Conservation (phyloP, 2,888 invertebrate genomes). For the Elegia similella region DNA sequence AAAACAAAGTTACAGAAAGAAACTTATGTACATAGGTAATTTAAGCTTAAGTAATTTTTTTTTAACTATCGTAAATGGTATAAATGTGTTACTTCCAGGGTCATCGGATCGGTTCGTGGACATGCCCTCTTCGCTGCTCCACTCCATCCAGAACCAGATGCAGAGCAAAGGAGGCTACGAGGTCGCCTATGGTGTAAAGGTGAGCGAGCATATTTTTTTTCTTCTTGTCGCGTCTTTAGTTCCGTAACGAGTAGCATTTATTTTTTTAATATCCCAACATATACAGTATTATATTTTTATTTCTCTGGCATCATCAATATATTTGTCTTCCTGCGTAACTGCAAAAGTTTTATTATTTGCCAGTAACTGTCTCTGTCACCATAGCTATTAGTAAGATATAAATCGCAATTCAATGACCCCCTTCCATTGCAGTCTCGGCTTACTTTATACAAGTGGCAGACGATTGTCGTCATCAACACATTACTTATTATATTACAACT, state of each 20-base stretch:
- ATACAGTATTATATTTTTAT: no score
- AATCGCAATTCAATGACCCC: background rate
- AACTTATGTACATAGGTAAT: background rate
- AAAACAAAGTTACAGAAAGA: no score
- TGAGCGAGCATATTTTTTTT: slow-evolving; percentile 36
- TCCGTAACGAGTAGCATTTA: no score
- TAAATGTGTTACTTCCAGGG: slow-evolving; percentile 68
- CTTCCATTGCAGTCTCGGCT: background rate
- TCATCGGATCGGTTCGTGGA: slow-evolving; percentile 89
- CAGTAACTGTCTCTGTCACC: no score
- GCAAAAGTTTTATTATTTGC: no score
- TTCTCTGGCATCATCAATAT: no score
- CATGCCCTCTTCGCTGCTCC: slow-evolving; percentile 90
- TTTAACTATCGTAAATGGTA: background rate
- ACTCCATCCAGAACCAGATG: slow-evolving; percentile 96
- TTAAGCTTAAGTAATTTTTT: no score
- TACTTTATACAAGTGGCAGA: background rate
- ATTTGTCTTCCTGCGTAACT: no score
- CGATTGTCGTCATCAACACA: background rate
- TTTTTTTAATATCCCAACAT: no score
- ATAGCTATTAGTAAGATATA: no score
- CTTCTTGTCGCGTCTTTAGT: no score
- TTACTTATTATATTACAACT: slow-evolving; percentile 3
- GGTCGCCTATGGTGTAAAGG: slow-evolving; percentile 84
- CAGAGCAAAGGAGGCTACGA: slow-evolving; percentile 97